Conservation (phyloP, 2,797 vertebrate genomes). For the Oryzias sinensis region DNA sequence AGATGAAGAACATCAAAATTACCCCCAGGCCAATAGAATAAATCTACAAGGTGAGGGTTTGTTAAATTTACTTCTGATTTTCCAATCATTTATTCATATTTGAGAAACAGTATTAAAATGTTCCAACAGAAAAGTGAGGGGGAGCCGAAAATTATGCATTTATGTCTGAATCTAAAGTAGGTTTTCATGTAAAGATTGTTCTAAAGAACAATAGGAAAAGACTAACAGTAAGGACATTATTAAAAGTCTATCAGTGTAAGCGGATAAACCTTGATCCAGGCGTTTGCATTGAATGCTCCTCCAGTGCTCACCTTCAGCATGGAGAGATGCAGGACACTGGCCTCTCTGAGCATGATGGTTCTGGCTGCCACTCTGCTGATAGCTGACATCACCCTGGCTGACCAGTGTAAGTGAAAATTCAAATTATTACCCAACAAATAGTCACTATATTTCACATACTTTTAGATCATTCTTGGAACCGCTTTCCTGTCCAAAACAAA, state of each 20-base stretch:
- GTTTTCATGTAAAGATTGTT: no score
- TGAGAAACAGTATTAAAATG: no score
- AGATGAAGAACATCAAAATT: fast-evolving
- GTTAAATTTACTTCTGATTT: background rate
- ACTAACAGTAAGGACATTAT: background rate
- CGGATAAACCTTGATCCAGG: background rate
- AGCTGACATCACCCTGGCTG: conserved; percentile 48
- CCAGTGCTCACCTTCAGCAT: conserved; percentile 20
- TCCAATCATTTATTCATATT: background rate
- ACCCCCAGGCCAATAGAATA: background rate
- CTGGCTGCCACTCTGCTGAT: conserved; percentile 49
- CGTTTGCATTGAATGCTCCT: background rate
- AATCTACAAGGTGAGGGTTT: conserved; percentile 13
- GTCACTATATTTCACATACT: background rate
- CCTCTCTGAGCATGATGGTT: conserved; percentile 28
- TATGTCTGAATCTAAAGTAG: no score
- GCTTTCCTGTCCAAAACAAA: no score
- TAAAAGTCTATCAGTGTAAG: background rate
- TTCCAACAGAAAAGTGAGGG: no score
- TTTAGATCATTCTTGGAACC: no score
- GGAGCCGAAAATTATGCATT: no score
- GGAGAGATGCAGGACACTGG: conserved; percentile 11
- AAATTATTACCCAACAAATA: background rate
- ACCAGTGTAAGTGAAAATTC: conserved; percentile 45
- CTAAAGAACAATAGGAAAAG: no score